Percentiles rank a stretch among this genome's conserved stretches.
phyloP scores from a whole-genome alignment of 23 tunicate species.

The Aplidium turbinatum region DNA sequence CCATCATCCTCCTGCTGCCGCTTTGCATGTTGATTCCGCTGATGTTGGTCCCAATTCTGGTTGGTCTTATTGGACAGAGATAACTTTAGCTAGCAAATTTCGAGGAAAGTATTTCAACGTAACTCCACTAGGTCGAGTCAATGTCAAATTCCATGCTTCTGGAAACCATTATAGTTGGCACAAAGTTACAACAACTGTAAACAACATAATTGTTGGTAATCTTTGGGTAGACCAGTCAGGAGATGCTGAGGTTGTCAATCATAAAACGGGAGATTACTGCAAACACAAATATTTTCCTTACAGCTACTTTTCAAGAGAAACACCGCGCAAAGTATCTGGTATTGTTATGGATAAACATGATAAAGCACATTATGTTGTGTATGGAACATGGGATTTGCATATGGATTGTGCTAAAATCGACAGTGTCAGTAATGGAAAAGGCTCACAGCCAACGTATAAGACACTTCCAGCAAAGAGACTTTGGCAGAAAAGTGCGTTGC shows the following conservation, averaged over 20 bases:
- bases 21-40: conserved; percentile 69
- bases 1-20: conserved; percentile 95
- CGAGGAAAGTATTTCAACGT: conserved; percentile 87
- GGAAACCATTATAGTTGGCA: conserved; percentile 97
- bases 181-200: conserved; percentile 79
- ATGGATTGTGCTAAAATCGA: conserved; percentile 80
- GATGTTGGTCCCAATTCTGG: conserved; percentile 71
- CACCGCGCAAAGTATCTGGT: conserved; percentile 84
- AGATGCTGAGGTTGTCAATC: conserved; percentile 71
- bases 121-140: conserved; percentile 71
- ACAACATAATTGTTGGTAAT: conserved; percentile 95
- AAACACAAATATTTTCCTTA: conserved; percentile 83
- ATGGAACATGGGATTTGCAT: conserved; percentile 89
- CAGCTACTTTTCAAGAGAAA: conserved; percentile 89
- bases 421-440: conserved; percentile 45
- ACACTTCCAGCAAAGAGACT: conserved; percentile 58
- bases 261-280: conserved; percentile 84
- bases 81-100: conserved; percentile 73
- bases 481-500: conserved; percentile 42
- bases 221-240: conserved; percentile 98
- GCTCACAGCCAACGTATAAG: conserved; percentile 37
- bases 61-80: conserved; percentile 81
- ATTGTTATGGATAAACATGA: conserved; percentile 67
- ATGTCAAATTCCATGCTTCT: conserved; percentile 81
- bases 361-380: conserved; percentile 54